Evolutionary conservation across 2,797 vertebrate genomes (phyloP).

Genomic region (Apodemus agrarius): DNA sequence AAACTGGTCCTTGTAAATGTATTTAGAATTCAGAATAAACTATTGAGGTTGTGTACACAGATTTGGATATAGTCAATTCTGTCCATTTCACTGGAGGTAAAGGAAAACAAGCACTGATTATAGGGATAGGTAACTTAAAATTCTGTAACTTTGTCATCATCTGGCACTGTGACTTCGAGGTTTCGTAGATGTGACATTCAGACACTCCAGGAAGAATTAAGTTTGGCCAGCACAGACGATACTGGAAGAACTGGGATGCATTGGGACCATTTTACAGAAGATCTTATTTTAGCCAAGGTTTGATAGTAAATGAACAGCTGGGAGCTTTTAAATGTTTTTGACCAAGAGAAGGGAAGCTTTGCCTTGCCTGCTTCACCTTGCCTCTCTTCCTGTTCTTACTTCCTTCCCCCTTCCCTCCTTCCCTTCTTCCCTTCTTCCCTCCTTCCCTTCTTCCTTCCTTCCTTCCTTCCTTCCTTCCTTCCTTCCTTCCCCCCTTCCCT

Average conservation of each 20-base stretch:
- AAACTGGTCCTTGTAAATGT: conserved; percentile 15
- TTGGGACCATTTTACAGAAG: not conserved
- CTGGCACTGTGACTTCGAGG: not conserved
- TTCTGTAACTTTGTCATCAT: conserved; percentile 35
- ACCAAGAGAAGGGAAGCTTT: not conserved
- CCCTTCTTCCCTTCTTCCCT: no score
- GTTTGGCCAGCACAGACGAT: not conserved
- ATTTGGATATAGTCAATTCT: not conserved
- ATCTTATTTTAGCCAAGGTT: not conserved
- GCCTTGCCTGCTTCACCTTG: not conserved
- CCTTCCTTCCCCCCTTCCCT: not conserved
- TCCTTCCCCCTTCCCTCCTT: rapidly evolving
- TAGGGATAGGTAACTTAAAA: conserved; percentile 15
- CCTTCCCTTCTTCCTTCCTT: rapidly evolving
- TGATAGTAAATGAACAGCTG: not conserved
- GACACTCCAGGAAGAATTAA: not conserved
- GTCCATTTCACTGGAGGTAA: not conserved
- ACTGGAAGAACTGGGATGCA: not conserved
- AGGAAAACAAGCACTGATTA: not conserved
- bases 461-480: not conserved
- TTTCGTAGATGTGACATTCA: not conserved
- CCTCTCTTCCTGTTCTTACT: no score
- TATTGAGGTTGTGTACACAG: not conserved
- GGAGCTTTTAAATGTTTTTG: conserved; percentile 1
- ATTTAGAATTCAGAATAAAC: not conserved